Base-by-base conservation (phyloP, 1,140 invertebrate species). In the Sycophila sp. region DNA sequence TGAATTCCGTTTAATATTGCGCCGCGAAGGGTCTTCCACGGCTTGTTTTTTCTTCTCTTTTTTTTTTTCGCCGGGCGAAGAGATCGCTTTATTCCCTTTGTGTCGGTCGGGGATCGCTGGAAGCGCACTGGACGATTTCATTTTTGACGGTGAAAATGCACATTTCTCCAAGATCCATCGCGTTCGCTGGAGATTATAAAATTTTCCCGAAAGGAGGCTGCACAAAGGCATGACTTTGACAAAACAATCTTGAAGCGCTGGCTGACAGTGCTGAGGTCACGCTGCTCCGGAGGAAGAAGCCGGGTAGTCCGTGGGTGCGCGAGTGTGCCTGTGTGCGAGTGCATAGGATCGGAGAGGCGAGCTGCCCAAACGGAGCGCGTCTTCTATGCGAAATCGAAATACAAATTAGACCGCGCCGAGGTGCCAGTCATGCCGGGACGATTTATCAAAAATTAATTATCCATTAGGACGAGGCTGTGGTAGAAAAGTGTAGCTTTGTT, bases 361-460 rank as follows among this genome's bases (percentile, higher is more conserved):
- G 51, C 6, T 28, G 19, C 8, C 53, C n/a, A 58, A 49, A 45
- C 26, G 34, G 24, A 22, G 66, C n/a, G n/a, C 64, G 72, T 38
- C 69, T 74, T 78, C 79, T 79, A 74, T 81, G 76, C 76, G 77
- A 81, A 81, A 81, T 81, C 78, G 78, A 81, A 80, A 81, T 77
- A 80, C 78, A 81, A 82, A 82, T 82, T 80, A 75, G 78, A 55
- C 73, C 74, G 75, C 7, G 77, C 69, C 66, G 78, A 74, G 73
- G 73, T 73, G 78, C 80, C 74, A 80, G 80, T 83, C 81, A 83
- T 73, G 77, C 68, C 69, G 72, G 69, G 62, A 78, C 78, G 76
- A 83, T 83, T 83, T 82, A 83, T 83, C 81, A 82, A 83, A 82
- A 82, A 83, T 83, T 83, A 83, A 83, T 83, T 83, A 83, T 83